Percentiles rank a stretch among this genome's conserved stretches.
Evolutionary conservation across 2,888 invertebrate species (phyloP).

Genomic region (Ecliptopera silaceata): DNA sequence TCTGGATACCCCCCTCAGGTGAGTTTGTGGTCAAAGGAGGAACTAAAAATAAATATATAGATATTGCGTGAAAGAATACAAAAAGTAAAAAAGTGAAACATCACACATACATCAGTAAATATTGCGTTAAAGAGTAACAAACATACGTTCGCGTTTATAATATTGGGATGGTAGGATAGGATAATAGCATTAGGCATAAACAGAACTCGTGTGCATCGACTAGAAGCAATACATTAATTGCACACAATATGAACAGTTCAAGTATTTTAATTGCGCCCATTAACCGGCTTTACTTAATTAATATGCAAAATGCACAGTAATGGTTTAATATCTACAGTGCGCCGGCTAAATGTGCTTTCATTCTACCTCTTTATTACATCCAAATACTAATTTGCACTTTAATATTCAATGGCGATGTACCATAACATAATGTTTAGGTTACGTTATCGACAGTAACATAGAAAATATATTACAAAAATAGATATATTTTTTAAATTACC

Average conservation of each 20-base stretch:
- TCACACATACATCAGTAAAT: no score
- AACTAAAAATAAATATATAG: no score
- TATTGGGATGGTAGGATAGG: no score
- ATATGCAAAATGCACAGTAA: slow-evolving; percentile 63
- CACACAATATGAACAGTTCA: slow-evolving; percentile 62
- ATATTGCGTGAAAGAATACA: no score
- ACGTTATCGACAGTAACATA: no score
- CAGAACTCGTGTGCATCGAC: slow-evolving; percentile 19
- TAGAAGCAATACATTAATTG: slow-evolving; percentile 53
- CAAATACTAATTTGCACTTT: slow-evolving; percentile 10
- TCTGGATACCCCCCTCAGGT: no score
- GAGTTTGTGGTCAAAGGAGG: no score
- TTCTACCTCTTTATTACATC: slow-evolving; percentile 36
- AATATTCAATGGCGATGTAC: background rate
- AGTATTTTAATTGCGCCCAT: slow-evolving; percentile 65
- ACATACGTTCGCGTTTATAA: no score
- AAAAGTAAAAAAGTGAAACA: no score
- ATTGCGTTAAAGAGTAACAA: no score
- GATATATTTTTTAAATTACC: no score
- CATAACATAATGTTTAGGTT: background rate
- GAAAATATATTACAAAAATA: no score
- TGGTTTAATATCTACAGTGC: slow-evolving; percentile 57
- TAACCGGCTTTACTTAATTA: slow-evolving; percentile 66
- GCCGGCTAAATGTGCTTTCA: slow-evolving; percentile 40
- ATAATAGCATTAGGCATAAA: background rate